Base-by-base conservation (phyloP, 2,888 invertebrate species). In the Phlogophora meticulosa region DNA sequence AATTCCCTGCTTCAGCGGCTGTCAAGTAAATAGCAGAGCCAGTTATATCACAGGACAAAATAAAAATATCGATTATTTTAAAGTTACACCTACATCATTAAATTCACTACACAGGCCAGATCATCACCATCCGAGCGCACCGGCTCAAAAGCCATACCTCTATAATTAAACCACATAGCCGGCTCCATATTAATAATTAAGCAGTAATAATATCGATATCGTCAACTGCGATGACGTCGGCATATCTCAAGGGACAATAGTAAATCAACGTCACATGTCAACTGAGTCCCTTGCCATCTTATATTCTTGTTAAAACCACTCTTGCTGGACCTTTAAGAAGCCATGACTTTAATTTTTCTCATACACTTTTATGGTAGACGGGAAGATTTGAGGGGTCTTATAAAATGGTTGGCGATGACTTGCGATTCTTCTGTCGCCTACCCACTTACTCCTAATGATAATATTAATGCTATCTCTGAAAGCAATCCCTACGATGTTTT, bases 221-320 rank as follows among this genome's bases (percentile, higher is more conserved):
- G 83, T 83, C 82, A 85, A 85, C 82, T 76, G 49, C 46, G 58
- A 90, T 95, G 94, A 94, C 92, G 90, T 93, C 91, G 91, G 92
- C 92, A 84, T 74, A 90, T 88, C 83, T 81, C 68, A 83, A 86
- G 85, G 87, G 88, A 94, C 94, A 94, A 94, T 94, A 91, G 91
- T 91, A 92, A 94, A 94, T 95, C 94, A 95, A 94, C 94, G 94
- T 95, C 94, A 92, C 91, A 92, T 94, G 94, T 95, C 94, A 93
- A 92, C 93, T 82, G 77, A 84, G 85, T 88, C 91, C 93, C 91
- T 92, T 87, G 87, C 86, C 85, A 87, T 89, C 87, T 85, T 80
- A 82, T 84, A 90, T 91, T 90, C 89, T 86, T 78, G 76, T 80
- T 68, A 49, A 63, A 78, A 82, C 94, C 91, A 91, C 34, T 76